Evolutionary conservation across 2,113 vertebrate genomes (phyloP), one percentile per base, ranked within the genome.

Genomic region (Thunnus maccoyii): DNA sequence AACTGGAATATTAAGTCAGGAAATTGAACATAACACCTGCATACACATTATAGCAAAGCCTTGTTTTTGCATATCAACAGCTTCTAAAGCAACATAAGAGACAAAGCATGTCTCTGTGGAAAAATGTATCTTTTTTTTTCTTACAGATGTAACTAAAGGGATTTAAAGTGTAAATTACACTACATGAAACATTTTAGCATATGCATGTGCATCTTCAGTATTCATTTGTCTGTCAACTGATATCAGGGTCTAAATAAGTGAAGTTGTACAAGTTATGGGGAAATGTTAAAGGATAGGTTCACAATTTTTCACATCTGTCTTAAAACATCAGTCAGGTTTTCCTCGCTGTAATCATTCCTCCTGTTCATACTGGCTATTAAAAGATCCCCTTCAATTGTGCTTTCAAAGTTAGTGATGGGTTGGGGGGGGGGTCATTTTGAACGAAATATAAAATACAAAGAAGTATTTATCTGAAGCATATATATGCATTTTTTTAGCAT

Each of bases 11-110:
- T 46, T 48, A 48, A 57, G 52, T 36, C 61, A 46, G 51, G 61
- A 70, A 44, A 76, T 22, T 25, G 63, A 65, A 68, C 71, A 56
- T 80, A 44, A 74, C 17, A 74, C 25, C 71, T 70, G 47, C n/a
- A 80, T 1, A 11, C 10, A 63, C 12, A 11, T 57, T n/a, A 77
- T 7, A 51, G 22, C 17, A 73, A 27, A 64, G 20, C 22, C 36
- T 69, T 47, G 47, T 73, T 69, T 83, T 30, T 50, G 32, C 50
- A 22, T 27, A 30, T 41, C 65, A 44, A 22, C n/a, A 22, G 14
- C 25, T 47, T 78, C 10, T 46, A 55, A 64, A 25, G 36, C 22
- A 58, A 52, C 22, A 17, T 20, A 32, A 78, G 18, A 80, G 7
- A 14, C 11, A 61, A 74, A 48, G 36, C n/a, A 18, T n/a, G 48